Base-by-base conservation (phyloP, 2,888 invertebrate genomes). In the Danaus chrysippus region DNA sequence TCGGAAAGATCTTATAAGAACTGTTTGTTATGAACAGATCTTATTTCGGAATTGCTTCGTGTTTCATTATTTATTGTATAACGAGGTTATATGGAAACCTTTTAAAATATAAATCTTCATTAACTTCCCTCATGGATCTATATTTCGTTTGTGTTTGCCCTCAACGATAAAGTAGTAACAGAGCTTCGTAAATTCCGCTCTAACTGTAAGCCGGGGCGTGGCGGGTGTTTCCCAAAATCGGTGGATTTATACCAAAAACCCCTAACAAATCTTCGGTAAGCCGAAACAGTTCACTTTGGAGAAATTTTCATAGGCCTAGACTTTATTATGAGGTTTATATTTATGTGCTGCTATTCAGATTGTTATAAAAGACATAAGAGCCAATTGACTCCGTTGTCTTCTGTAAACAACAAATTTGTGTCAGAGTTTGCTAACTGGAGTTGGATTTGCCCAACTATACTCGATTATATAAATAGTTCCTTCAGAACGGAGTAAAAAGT, bases 201-300 rank as follows among this genome's bases (percentile, higher is more conserved):
- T 65, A 66, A 62, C 70, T 67, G 63, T 68, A 64, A 69, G 71
- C 71, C 62, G 49, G 64, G 61, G 70, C 70, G 73, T 60, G 68
- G 67, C 56, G 63, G 64, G 66, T 66, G 68, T 58, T 60, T 42
- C 53, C 53, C 53, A 56, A 53, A 43, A 61, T 58, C 55, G 58
- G 64, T 63, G 70, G 71, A 73, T 71, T 73, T 74, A 73, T 72
- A 71, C 65, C 68, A 68, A 66, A 67, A 69, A 66, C 66, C 66
- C 60, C 68, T 69, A 67, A 74, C 72, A 73, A 72, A 74, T 73
- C 72, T 72, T 70, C 65, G 66, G 71, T 70, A 71, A 73, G 72
- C 71, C 72, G 68, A 70, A 71, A 71, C 70, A 68, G 69, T 70
- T 67, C 70, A 68, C 66, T 68, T 70, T 70, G 70, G 70, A 68